Evolutionary conservation across 2,113 vertebrate species (phyloP).

Genomic region (Elaphurus davidianus): DNA sequence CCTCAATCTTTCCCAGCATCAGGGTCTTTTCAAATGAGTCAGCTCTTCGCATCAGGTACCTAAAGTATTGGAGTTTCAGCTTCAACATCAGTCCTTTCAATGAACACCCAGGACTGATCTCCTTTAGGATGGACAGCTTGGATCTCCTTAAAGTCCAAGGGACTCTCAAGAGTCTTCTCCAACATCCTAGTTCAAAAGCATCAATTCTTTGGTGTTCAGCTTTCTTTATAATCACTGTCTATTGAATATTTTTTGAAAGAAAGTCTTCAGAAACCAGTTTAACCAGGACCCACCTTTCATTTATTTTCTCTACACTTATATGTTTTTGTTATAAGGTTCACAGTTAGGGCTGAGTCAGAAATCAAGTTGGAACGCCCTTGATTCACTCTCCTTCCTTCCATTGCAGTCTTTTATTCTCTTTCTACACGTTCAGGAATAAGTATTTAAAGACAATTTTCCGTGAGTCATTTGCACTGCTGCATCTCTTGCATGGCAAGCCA

Average conservation of each 20-base stretch:
- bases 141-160: background rate
- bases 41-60: background rate
- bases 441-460: background rate
- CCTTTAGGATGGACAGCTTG: background rate
- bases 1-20: background rate
- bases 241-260: background rate
- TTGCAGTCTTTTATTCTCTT: background rate
- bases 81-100: background rate
- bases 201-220: rapidly evolving
- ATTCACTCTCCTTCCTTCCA: background rate
- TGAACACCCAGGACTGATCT: background rate
- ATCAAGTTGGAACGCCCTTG: background rate
- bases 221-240: background rate
- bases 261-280: background rate
- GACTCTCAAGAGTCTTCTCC: background rate
- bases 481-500: background rate
- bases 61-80: background rate
- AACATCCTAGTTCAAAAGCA: background rate
- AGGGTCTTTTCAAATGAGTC: background rate
- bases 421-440: background rate
- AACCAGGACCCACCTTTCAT: background rate
- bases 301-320: background rate
- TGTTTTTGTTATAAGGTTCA: background rate
- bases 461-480: background rate
- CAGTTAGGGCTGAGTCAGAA: background rate